Evolutionary conservation across 2,888 invertebrate species (phyloP), one percentile per base, ranked within the genome.

Genomic region (Zootermopsis nevadensis): DNA sequence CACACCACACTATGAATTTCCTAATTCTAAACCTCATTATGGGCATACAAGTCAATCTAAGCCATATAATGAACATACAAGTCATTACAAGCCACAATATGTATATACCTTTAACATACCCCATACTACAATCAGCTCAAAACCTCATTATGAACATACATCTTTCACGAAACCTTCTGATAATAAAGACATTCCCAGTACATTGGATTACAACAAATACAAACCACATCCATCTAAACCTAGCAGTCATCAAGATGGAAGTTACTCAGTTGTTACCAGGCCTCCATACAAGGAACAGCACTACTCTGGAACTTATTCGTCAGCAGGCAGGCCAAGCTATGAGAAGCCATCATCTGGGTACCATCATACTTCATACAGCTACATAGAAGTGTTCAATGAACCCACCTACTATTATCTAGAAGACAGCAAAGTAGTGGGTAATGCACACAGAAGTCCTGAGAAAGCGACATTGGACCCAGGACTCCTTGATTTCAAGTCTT

Each of bases 341-440:
- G 33, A 67, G 10, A 48, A 19, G 31, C 77, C 79, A 31, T 53
- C 55, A 24, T 30, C 15, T 12, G 24, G 27, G 24, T 35, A 74
- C n/a, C 42, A 74, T 24, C 77, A 77, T 27, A 38, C 60, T 38
- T 35, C 76, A n/a, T 82, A 69, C 35, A 67, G 60, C 48, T 77
- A 67, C 55, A 82, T 82, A 24, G 69, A 69, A 33, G n/a, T 69
- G 12, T 82, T 77, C 79, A 82, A 82, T 77, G 82, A 82, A 53
- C 82, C 82, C 12, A 69, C 31, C 33, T 82, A 82, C 33, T 82
- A 82, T 38, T 72, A 79, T 53, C 19, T 60, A 24, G 77, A 67
- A 10, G 72, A 74, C 6, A 22, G 12, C n/a, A 27, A 60, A 60
- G 60, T n/a, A 6, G n/a, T 60, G n/a, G 60, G n/a, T n/a, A 27